Conservation (phyloP, 2,113 vertebrate genomes). For the Stigmatopora argus region DNA sequence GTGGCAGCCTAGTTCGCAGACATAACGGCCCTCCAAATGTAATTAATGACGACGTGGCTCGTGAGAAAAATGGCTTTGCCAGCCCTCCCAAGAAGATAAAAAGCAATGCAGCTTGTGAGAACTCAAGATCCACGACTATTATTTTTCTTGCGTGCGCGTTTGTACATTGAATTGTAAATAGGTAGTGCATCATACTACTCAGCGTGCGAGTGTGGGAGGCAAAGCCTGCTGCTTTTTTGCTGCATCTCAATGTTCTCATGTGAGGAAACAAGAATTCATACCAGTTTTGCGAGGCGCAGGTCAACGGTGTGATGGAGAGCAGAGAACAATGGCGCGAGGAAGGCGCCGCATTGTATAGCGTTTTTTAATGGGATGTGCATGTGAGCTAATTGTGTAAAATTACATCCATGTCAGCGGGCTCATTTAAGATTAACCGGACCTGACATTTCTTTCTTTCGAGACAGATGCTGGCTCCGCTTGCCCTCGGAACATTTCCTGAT, state of each 20-base stretch:
- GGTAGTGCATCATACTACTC: conserved; percentile 9
- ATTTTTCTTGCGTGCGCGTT: conserved; percentile 25
- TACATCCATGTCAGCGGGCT: conserved; percentile 64
- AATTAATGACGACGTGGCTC: too few species aligned
- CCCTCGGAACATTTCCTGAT: conserved; percentile 38
- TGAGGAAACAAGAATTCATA: conserved; percentile 28
- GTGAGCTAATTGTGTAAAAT: conserved; percentile 54
- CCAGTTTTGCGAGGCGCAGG: conserved; percentile 10
- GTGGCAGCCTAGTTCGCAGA: too few species aligned
- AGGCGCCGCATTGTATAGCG: conserved; percentile 4
- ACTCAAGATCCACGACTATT: conserved; percentile 27
- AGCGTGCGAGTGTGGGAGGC: conserved; percentile 25
- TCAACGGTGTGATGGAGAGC: conserved; percentile 16
- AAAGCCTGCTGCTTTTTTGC: conserved; percentile 32
- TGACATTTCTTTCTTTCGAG: conserved; percentile 60
- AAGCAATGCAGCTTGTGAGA: conserved; percentile 15
- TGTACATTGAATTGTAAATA: conserved; percentile 30
- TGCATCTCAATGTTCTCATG: conserved; percentile 33
- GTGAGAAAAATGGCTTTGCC: too few species aligned
- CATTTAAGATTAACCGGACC: conserved; percentile 66
- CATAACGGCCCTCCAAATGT: too few species aligned
- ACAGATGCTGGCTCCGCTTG: conserved; percentile 63
- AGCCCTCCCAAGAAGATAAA: conserved; percentile 37
- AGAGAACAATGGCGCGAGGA: not conserved
- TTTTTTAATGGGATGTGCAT: conserved; percentile 12